phyloP scores from a whole-genome alignment of 2,888 invertebrate genomes.

The Troides helena region DNA sequence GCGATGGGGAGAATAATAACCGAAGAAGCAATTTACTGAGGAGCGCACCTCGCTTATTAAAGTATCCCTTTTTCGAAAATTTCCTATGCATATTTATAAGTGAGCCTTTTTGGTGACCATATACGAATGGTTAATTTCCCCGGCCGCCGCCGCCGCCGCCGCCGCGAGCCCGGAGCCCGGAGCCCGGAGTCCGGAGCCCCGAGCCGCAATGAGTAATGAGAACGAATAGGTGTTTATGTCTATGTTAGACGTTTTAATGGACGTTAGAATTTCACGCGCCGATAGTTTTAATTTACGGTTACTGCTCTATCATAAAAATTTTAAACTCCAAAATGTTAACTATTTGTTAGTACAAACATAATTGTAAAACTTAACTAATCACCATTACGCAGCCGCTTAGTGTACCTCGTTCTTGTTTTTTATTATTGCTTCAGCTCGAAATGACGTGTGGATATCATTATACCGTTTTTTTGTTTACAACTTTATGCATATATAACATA shows the following conservation, averaged over 20 bases:
- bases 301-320: conserved; percentile 19
- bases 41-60: conserved; percentile 56
- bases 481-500: no score
- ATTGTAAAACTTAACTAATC: conserved; percentile 1
- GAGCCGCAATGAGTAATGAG: conserved; percentile 24
- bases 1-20: conserved; percentile 64
- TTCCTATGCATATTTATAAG: conserved; percentile 68
- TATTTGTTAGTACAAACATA: conserved; percentile 16
- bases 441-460: no score
- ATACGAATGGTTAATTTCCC: conserved; percentile 34
- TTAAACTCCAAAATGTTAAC: conserved; percentile 5
- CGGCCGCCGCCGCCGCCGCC: conserved; percentile 1
- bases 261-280: conserved; percentile 27
- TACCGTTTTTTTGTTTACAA: no score
- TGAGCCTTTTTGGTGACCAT: conserved; percentile 45
- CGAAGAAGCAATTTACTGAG: conserved; percentile 63
- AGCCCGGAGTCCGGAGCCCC: not conserved
- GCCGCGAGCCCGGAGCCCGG: no score
- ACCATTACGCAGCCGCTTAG: no score
- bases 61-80: conserved; percentile 56
- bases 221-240: conserved; percentile 32
- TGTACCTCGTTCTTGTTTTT: no score
- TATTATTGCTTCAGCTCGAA: no score
- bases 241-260: conserved; percentile 31
- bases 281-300: conserved; percentile 27